A percentile compares a stretch with the other conserved stretches of the same genome.
These are phyloP conservation scores for Thecocarcelia acutangulata DNA, from an alignment of 2,888 invertebrate species.

Conservation along the genomic window DNA sequence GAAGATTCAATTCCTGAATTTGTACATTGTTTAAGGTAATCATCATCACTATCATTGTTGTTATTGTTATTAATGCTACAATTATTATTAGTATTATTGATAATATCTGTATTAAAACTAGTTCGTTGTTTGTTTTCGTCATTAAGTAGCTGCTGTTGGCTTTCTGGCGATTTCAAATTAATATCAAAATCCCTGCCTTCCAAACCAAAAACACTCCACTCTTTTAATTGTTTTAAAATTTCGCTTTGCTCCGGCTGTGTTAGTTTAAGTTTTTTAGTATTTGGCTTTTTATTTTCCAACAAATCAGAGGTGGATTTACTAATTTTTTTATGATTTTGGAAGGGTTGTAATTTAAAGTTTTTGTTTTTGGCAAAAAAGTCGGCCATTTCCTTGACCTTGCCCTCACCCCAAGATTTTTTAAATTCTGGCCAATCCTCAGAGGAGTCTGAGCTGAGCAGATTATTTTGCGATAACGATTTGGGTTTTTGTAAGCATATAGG, in stretches of 20 bases:
- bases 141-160: conserved; percentile 46
- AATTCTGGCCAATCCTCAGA: conserved; percentile 49
- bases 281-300: conserved; percentile 57
- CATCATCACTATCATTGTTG: conserved; percentile 45
- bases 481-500: conserved; percentile 50
- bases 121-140: conserved; percentile 71
- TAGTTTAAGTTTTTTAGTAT: conserved; percentile 63
- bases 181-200: conserved; percentile 76
- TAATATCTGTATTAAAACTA: conserved; percentile 53
- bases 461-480: conserved; percentile 65
- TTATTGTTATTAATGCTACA: conserved; percentile 51
- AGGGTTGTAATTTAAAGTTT: conserved; percentile 81
- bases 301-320: conserved; percentile 76
- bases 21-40: conserved; percentile 52
- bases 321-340: conserved; percentile 44
- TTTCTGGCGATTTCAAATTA: conserved; percentile 54
- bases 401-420: conserved; percentile 83
- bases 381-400: conserved; percentile 87
- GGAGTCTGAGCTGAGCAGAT: conserved; percentile 42
- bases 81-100: conserved; percentile 60
- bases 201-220: conserved; percentile 80
- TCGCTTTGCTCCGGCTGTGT: conserved; percentile 76
- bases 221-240: conserved; percentile 79
- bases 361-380: conserved; percentile 83
- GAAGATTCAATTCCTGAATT: conserved; percentile 53